Conservation (phyloP, 2,113 vertebrate genomes). For the Argyrosomus japonicus region DNA sequence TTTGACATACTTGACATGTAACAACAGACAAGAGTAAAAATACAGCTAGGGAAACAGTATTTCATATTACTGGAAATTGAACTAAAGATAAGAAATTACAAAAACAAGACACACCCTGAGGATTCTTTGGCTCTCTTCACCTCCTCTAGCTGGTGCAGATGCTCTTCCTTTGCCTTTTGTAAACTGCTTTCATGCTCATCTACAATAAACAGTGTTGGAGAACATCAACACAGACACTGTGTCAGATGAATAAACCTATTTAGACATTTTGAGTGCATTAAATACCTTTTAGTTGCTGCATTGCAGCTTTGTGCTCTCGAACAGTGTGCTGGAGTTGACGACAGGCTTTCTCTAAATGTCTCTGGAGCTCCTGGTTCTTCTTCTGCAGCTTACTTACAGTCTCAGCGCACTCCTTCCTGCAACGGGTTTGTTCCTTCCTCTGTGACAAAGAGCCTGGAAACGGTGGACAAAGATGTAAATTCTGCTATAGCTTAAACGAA, state of each 20-base stretch:
- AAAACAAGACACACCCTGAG: conserved; percentile 65
- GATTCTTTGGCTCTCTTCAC: conserved; percentile 56
- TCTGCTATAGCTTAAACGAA: neutral
- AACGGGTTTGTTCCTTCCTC: conserved; percentile 72
- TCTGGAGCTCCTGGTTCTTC: conserved; percentile 88
- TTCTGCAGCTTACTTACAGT: conserved; percentile 84
- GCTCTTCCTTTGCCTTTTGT: conserved; percentile 65
- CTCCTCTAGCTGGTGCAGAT: conserved; percentile 71
- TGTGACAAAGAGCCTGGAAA: conserved; percentile 65
- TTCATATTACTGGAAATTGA: neutral
- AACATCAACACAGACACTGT: neutral
- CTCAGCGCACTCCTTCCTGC: conserved; percentile 80
- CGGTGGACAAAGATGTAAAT: neutral
- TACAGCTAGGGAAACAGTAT: neutral
- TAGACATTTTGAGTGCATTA: neutral
- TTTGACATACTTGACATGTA: neutral
- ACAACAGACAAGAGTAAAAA: neutral
- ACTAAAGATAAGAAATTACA: neutral
- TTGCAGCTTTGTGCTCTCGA: conserved; percentile 82
- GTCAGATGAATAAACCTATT: neutral
- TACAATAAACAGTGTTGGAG: conserved; percentile 43
- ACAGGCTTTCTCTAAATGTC: conserved; percentile 87
- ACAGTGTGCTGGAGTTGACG: conserved; percentile 87
- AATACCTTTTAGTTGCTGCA: conserved; percentile 85
- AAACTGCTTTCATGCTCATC: conserved; percentile 78